Conservation (phyloP, 1,140 invertebrate genomes). For the Heliconius nattereri region DNA sequence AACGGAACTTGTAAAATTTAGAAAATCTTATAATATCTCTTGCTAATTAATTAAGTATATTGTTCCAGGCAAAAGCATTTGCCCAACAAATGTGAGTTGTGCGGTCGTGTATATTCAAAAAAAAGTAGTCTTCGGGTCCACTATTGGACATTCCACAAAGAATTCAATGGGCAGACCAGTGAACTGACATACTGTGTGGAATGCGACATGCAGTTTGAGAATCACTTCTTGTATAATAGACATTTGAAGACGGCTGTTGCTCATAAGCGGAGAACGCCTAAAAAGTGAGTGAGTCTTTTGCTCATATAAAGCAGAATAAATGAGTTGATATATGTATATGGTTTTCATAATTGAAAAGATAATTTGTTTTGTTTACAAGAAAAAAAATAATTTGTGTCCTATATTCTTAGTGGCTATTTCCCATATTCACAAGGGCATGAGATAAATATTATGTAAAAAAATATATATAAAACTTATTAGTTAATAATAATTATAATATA, state of each 20-base stretch:
- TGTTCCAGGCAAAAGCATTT: constrained; percentile 26
- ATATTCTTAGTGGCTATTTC: too few relatives aligned
- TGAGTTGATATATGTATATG: too few relatives aligned
- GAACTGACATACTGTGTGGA: constrained; percentile 37
- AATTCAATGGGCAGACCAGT: neutral
- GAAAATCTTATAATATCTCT: too few relatives aligned
- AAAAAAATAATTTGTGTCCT: too few relatives aligned
- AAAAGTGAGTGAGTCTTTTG: constrained; percentile 20
- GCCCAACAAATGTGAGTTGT: constrained; percentile 27
- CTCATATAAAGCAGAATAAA: too few relatives aligned
- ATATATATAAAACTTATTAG: too few relatives aligned
- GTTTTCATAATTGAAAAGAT: too few relatives aligned
- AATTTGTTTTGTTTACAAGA: too few relatives aligned
- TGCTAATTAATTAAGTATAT: neutral
- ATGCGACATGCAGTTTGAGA: constrained; percentile 32
- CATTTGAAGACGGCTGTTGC: constrained; percentile 24
- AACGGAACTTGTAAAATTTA: too few relatives aligned
- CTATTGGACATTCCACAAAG: constrained; percentile 13
- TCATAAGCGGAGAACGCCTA: constrained; percentile 14
- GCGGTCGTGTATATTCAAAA: constrained; percentile 20
- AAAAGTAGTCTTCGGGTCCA: neutral
- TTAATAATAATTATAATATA: too few relatives aligned
- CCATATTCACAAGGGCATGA: too few relatives aligned
- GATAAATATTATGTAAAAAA: too few relatives aligned
- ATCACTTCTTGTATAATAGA: constrained; percentile 15